phyloP scores from a whole-genome alignment of 1,140 invertebrate species.

The Tetragonula clypearis region DNA sequence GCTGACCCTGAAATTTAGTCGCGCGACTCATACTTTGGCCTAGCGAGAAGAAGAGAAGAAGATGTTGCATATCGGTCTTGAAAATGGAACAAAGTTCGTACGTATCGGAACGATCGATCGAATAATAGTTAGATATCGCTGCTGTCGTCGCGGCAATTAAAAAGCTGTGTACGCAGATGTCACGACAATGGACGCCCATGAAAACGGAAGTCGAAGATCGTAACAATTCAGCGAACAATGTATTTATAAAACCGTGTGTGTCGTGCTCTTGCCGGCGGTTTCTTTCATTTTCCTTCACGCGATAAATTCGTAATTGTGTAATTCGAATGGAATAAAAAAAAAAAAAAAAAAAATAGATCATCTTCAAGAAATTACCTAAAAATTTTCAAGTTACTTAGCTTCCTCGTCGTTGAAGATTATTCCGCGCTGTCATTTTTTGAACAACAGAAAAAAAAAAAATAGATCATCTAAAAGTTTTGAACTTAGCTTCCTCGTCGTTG shows the following conservation, averaged over 20 bases:
- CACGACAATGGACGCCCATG: not conserved
- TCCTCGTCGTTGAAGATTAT: no score
- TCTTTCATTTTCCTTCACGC: not conserved
- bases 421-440: no score
- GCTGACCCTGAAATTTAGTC: no score
- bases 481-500: no score
- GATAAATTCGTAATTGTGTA: not conserved
- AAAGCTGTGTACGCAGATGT: not conserved
- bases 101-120: not conserved
- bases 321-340: not conserved
- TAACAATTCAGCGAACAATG: constrained; percentile 2
- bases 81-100: not conserved
- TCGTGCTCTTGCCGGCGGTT: not conserved
- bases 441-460: no score
- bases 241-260: constrained; percentile 32
- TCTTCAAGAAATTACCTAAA: no score
- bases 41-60: no score
- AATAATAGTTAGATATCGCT: not conserved
- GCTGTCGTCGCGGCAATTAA: not conserved
- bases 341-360: no score
- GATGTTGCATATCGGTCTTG: no score
- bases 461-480: no score
- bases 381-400: no score
- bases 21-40: no score
- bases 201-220: constrained; percentile 23